These are phyloP conservation scores for Channa argus DNA, from an alignment of 2,113 vertebrate species.

Conservation along the genomic window DNA sequence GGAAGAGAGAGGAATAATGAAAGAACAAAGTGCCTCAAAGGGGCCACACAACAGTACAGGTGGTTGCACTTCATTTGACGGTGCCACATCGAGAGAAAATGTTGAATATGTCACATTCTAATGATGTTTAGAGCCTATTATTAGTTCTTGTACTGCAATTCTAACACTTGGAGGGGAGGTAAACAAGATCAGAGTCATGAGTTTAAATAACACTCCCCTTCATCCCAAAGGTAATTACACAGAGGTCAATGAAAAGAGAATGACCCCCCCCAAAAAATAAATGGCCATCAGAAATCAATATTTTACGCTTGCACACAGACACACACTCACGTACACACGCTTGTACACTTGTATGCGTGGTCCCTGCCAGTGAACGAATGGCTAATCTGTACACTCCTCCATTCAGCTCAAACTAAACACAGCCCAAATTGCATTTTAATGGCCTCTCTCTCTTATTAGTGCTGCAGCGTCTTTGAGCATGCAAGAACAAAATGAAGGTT, in stretches of 20 bases:
- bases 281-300: conserved; percentile 72
- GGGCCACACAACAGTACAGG: conserved; percentile 5
- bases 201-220: conserved; percentile 68
- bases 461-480: conserved; percentile 28
- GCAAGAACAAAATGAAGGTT: conserved; percentile 57
- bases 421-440: conserved; percentile 81
- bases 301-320: conserved; percentile 39
- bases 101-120: conserved; percentile 29
- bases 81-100: conserved; percentile 31
- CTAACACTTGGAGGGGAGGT: conserved; percentile 47
- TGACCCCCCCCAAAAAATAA: conserved; percentile 65
- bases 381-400: conserved; percentile 66
- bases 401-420: conserved; percentile 64
- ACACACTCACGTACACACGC: conserved; percentile 6
- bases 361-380: conserved; percentile 43
- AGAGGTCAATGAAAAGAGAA: conserved; percentile 67
- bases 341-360: conserved; percentile 1
- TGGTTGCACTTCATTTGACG: conserved; percentile 41
- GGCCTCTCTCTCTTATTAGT: conserved; percentile 71
- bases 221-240: conserved; percentile 76
- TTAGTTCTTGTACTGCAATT: conserved; percentile 55
- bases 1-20: not conserved
- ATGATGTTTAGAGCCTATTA: conserved; percentile 52
- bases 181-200: conserved; percentile 67
- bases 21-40: conserved; percentile 12